phyloP scores from a whole-genome alignment of 1,140 invertebrate genomes.

The Papilio helenus region DNA sequence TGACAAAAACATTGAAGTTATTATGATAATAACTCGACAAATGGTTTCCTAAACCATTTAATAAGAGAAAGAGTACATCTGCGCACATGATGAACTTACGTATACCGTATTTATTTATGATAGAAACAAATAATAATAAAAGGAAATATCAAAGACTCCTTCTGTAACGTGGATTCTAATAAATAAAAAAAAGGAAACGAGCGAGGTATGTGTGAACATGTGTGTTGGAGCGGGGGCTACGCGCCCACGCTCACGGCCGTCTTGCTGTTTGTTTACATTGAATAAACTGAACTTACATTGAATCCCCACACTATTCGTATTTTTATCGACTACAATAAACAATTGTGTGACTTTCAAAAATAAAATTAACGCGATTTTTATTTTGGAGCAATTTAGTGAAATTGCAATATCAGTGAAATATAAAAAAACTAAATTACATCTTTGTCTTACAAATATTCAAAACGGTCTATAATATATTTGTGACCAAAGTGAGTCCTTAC shows the following conservation, averaged over 20 bases:
- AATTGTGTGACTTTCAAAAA: background rate
- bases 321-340: background rate
- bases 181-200: conserved; percentile 1
- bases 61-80: background rate
- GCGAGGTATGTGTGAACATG: conserved; percentile 4
- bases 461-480: conserved; percentile 35
- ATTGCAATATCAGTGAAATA: background rate
- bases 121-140: background rate
- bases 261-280: conserved; percentile 10
- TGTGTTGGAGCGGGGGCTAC: background rate
- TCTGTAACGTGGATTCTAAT: background rate
- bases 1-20: no score
- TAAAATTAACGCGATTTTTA: background rate
- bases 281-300: conserved; percentile 22
- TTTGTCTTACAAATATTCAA: conserved; percentile 40
- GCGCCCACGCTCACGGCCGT: background rate
- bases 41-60: background rate
- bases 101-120: background rate
- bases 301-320: conserved; percentile 3
- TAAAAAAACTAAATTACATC: background rate
- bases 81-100: background rate
- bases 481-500: conserved; percentile 42
- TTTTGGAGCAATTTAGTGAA: background rate
- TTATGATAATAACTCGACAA: background rate
- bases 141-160: background rate